These are phyloP conservation scores for Periparus ater DNA, from an alignment of 2,797 vertebrate species.

Conservation along the genomic window DNA sequence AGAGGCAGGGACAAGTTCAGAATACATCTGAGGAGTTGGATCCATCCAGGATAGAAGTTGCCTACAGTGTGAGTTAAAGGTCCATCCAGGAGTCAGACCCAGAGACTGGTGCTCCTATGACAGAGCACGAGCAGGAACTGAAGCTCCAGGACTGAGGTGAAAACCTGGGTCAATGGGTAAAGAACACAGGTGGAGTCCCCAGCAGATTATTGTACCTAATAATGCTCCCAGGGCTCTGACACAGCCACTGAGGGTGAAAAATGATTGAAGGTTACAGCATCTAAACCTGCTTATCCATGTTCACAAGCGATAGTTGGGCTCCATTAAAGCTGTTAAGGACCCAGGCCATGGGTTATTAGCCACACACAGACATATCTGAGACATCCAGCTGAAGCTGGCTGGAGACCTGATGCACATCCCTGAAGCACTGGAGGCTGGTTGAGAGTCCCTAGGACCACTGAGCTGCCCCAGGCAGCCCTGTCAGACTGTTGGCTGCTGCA, in stretches of 20 bases:
- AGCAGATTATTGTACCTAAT: accelerated
- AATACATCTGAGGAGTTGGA: not conserved
- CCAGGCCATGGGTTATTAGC: not conserved
- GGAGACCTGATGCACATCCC: not conserved
- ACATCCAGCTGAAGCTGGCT: not conserved
- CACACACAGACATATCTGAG: not conserved
- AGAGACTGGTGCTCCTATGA: accelerated
- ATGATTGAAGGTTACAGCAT: not conserved
- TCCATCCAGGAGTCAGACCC: not conserved
- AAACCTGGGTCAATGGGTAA: not conserved
- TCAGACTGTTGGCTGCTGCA: not conserved
- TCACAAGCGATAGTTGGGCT: not conserved
- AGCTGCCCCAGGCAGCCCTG: not conserved
- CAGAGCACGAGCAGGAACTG: not conserved
- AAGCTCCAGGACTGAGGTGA: not conserved
- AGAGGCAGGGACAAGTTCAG: not conserved
- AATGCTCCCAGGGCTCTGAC: not conserved
- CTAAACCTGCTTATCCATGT: not conserved
- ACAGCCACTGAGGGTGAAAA: not conserved
- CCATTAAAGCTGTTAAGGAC: not conserved
- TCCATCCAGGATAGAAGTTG: not conserved
- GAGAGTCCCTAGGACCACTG: not conserved
- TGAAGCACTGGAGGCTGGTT: not conserved
- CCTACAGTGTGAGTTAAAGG: not conserved
- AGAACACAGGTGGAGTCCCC: not conserved